Base-by-base conservation (phyloP, 2,888 invertebrate genomes). In the Drepanosiphum platanoidis region DNA sequence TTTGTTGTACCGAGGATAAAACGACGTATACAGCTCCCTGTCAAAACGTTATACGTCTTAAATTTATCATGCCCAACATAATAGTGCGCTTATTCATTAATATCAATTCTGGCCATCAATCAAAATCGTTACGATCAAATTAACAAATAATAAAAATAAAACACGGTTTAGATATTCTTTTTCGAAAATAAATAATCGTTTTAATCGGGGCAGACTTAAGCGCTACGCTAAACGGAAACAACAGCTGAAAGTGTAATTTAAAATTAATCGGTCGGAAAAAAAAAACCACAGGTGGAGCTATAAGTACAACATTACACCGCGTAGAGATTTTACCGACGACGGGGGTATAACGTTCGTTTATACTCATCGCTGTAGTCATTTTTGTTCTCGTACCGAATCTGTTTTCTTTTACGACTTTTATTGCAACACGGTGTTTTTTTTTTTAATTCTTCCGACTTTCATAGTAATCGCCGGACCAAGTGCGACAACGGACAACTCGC, bases 251-350 rank as follows among this genome's bases (percentile, higher is more conserved):
- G 61, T 61, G 61, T n/a, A 61, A 61, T 61, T 58, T 13, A 9
- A 75, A 58, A 52, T 22, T 15, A 36, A 32, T 30, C 5, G 27
- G 34, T 52, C 30, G 11, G 58, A 71, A 18, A 58, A 70, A 22
- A 70, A 71, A 18, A 58, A 70, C 3, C 0, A 22, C 30, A 52
- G 30, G 70, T 71, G 80, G 80, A 81, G 70, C 80, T 80, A 52
- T 70, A 46, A 46, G 34, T n/a, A 64, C 11, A 30, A 52, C 18
- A 52, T 52, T 52, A n/a, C n/a, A n/a, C n/a, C n/a, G n/a, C n/a
- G n/a, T n/a, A n/a, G n/a, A n/a, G n/a, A n/a, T n/a, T n/a, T n/a
- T n/a, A n/a, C n/a, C n/a, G n/a, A n/a, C n/a, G n/a, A n/a, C n/a
- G n/a, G n/a, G n/a, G n/a, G n/a, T n/a, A n/a, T n/a, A n/a, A n/a